Evolutionary conservation across 64 coral and sea anemone genomes (phyloP), one percentile per base, ranked within the genome.

Genomic region (Stylophora pistillata): DNA sequence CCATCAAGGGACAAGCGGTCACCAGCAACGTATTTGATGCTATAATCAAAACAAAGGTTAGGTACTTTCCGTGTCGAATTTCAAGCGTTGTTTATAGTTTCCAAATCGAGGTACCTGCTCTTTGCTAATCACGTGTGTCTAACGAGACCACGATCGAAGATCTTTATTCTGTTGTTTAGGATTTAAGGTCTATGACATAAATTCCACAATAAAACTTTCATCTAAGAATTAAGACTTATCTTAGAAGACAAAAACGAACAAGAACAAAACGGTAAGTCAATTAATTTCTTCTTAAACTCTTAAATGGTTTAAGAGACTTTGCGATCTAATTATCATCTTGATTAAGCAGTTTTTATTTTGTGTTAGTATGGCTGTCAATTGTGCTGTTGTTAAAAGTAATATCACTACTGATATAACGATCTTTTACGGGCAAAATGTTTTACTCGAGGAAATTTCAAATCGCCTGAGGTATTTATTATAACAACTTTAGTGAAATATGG

Each of bases 111-210:
- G 18, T 84, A 84, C 80, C 80, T 37, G 80, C 65, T 41, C 23
- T 20, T 15, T 13, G 13, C 30, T 69, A 23, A 34, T 84, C 80
- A 84, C 80, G 80, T 84, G 80, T 70, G 17, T 26, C 9, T 4
- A 25, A 79, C n/a, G 23, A 59, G 59, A 58, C 17, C 57, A 59
- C 77, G 34, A n/a, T 20, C n/a, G 13, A 71, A 84, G 33, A 84
- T 62, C 60, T 18, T 84, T 68, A 26, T 54, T 27, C 15, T 5
- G 61, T 33, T 84, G 58, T 84, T 84, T 84, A 33, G 61, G 53
- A 84, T 84, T 84, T 53, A 9, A 69, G 62, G 41, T 14, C 34
- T n/a, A 84, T 84, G 33, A 84, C 80, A 84, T 84, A 53, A 84
- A 84, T 84, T 84, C 21, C 20, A 23, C 21, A 7, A 84, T 15